Base-by-base conservation (phyloP, 2,797 vertebrate species). In the Thamnophis elegans region DNA sequence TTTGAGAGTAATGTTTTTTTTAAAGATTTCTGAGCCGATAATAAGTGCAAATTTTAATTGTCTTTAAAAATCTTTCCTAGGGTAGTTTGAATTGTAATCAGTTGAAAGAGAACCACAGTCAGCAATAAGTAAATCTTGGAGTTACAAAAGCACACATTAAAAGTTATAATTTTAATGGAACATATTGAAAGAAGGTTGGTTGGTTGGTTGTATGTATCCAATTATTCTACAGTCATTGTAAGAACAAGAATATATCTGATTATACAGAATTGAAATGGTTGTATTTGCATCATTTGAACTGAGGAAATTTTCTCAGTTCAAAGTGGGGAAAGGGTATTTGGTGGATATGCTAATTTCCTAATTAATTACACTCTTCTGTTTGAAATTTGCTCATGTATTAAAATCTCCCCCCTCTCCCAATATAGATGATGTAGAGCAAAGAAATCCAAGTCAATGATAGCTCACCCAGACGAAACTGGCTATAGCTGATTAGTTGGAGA, bases 11-110 rank as follows among this genome's bases (percentile, higher is more conserved):
- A 14, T 28, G 0, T 18, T 62, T 91, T 92, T 89, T 87, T 26
- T n/a, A 3, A 5, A 58, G 32, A 1, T 26, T 90, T 32, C 47
- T 78, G 36, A 36, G 10, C 26, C 0, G 1, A 53, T 60, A 42
- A 42, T 9, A 32, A 90, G 58, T 58, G 51, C 4, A n/a, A 8
- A 82, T 51, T 93, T 68, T 12, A 13, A 86, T 93, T 65, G 26
- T 26, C 82, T 36, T 13, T n/a, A 28, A 20, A n/a, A 2, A 14
- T 56, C 26, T 94, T 1, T 36, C 92, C 89, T 28, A 11, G 10
- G 68, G 42, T 89, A 91, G 28, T 88, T 94, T 68, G 54, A 82
- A 13, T 89, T 90, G n/a, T 78, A 85, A 68, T 92, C 88, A 22
- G 36, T 4, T 88, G 59, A 78, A 92, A 58, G 3, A 0, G 28